Conservation (phyloP, 23 tunicate genomes). For the Trididemnum clinides region DNA sequence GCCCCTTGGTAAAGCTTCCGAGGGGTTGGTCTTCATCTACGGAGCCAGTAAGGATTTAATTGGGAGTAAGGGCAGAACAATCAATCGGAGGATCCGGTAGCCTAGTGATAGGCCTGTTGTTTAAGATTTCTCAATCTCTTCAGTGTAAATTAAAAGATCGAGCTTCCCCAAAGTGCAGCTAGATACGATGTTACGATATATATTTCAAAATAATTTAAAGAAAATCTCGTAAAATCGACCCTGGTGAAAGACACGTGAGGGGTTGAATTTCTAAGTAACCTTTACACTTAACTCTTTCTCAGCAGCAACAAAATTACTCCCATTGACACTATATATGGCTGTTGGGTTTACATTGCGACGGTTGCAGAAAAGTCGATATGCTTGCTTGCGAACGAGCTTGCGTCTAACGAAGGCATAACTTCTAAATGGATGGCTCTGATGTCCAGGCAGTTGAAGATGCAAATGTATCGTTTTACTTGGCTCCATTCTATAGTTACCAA, state of each 20-base stretch:
- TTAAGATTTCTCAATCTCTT: no score
- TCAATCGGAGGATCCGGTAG: no score
- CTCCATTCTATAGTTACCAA: not conserved
- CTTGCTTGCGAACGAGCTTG: not conserved
- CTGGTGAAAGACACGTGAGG: not conserved
- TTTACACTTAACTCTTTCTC: not conserved
- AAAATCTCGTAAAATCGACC: not conserved
- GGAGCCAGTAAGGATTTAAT: no score
- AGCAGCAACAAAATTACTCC: not conserved
- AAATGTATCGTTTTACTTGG: not conserved
- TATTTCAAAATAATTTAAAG: not conserved
- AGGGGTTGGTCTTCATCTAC: no score
- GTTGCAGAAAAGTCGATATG: not conserved
- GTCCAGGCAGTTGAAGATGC: not conserved
- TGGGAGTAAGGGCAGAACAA: no score
- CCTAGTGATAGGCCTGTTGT: no score
- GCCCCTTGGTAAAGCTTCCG: no score
- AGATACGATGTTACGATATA: no score
- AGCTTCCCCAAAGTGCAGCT: no score
- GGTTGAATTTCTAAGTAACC: not conserved
- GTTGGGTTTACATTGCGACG: not conserved
- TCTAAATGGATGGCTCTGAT: not conserved
- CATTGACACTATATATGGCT: not conserved
- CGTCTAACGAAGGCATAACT: not conserved
- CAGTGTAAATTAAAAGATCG: no score